Percentiles rank a stretch among this genome's conserved stretches.
Evolutionary conservation across 2,113 vertebrate species (phyloP).

Genomic region (Diadophis punctatus): DNA sequence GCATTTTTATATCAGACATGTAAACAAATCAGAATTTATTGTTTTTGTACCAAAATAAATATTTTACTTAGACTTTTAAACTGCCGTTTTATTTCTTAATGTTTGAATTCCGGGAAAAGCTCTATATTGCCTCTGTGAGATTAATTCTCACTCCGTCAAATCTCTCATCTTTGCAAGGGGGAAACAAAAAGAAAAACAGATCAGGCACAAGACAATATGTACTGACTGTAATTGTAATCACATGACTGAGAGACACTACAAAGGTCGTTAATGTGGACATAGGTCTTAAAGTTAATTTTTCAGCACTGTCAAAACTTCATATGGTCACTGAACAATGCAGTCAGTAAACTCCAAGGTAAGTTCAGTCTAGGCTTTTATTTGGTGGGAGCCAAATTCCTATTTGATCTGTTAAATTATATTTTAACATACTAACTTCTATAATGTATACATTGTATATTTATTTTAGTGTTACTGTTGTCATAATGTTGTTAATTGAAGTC

Average conservation of each 20-base stretch:
- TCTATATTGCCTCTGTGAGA: no score
- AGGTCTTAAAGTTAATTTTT: neutral
- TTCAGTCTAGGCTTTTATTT: neutral
- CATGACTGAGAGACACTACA: neutral
- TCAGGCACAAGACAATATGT: neutral
- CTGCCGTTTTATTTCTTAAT: no score
- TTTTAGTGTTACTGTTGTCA: slow-evolving; percentile 3
- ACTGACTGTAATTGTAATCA: neutral
- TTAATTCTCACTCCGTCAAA: no score
- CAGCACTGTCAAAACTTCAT: neutral
- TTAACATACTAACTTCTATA: neutral
- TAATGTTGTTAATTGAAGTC: neutral
- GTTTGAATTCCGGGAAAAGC: no score
- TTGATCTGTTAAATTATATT: neutral
- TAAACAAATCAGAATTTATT: no score
- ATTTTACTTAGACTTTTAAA: no score
- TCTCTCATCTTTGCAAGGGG: neutral
- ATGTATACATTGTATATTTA: neutral
- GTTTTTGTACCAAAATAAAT: no score
- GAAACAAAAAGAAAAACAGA: neutral
- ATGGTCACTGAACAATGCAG: neutral
- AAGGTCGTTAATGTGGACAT: neutral
- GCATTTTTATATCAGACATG: no score
- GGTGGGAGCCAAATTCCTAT: neutral
- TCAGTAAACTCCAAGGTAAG: neutral